Base-by-base conservation (phyloP, 1,140 invertebrate genomes). In the Homarus americanus region DNA sequence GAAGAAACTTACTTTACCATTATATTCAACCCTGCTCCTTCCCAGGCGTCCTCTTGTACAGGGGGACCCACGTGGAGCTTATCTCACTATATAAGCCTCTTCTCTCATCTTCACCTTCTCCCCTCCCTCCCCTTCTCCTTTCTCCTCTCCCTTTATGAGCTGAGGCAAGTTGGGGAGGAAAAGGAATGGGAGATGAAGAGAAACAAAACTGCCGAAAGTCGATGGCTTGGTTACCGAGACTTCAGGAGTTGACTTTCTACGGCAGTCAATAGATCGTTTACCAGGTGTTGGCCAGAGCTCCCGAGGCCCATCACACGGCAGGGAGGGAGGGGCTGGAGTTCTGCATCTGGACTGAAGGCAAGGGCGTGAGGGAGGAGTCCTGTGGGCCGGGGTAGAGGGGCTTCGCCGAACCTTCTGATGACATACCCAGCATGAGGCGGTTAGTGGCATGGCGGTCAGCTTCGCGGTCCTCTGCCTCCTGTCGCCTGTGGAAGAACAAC, bases 401-500 rank as follows among this genome's bases (percentile, higher is more conserved):
- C 79, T 89, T 89, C 12, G 78, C 78, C 1, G 58, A 49, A 7
- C 87, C 79, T 58, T 89, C 87, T n/a, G 87, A 41, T 15, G 85
- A 79, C 24, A 89, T 89, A 3, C 87, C 87, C 66, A 89, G 41
- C 87, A 89, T 89, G 34, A 89, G 87, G 41, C 87, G 87, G 69
- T 89, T 89, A 40, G 87, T 89, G 41, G 66, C 87, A n/a, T 89
- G 79, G 1, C 87, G 40, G 12, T 89, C 87, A 10, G 79, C 79
- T 66, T 89, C 87, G n/a, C 87, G 87, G 44, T 89, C 87, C 40
- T 89, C 87, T 7, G 87, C 87, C 38, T 89, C 87, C 78, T 89
- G 87, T 17, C 87, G 87, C 87, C 87, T 89, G 87, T 2, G 28
- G 69, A 49, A 44, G 49, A 73, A 38, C 24, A 28, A 75, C 44